Evolutionary conservation across 2,888 invertebrate genomes (phyloP).

Genomic region (Cantharis rustica): DNA sequence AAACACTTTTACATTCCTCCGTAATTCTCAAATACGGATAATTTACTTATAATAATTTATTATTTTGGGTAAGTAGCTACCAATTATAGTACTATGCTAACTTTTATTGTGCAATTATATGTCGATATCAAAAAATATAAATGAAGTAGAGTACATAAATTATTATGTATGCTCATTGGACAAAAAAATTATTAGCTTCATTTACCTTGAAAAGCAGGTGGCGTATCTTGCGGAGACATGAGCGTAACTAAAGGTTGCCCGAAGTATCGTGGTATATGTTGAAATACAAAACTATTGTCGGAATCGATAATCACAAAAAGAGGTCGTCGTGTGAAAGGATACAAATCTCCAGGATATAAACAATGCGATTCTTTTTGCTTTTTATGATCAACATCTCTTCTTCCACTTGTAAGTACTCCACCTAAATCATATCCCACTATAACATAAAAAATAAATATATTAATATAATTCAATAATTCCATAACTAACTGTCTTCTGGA

Average conservation of each 20-base stretch:
- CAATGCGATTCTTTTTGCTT: conserved; percentile 74
- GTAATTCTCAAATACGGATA: no score
- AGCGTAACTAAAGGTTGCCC: conserved; percentile 92
- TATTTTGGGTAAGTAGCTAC: no score
- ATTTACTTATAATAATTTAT: no score
- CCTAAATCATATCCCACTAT: conserved; percentile 88
- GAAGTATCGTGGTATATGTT: conserved; percentile 87
- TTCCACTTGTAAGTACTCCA: conserved; percentile 87
- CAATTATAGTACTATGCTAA: no score
- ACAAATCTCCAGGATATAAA: conserved; percentile 91
- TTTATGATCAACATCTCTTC: conserved; percentile 69
- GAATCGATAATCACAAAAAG: conserved; percentile 94
- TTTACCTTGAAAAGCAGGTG: conserved; percentile 80
- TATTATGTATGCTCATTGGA: no score
- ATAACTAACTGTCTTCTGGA: conserved; percentile 81
- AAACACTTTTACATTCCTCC: no score
- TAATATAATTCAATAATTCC: background rate
- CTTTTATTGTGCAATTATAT: no score
- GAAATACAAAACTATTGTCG: conserved; percentile 91
- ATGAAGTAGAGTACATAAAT: no score
- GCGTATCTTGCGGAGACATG: conserved; percentile 92
- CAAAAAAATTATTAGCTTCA: background rate
- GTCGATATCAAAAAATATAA: no score
- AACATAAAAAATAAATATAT: background rate
- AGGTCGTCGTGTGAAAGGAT: conserved; percentile 90